Base-by-base conservation (phyloP, 92 coral and sea anemone genomes). In the Anthopleura xanthogrammica region DNA sequence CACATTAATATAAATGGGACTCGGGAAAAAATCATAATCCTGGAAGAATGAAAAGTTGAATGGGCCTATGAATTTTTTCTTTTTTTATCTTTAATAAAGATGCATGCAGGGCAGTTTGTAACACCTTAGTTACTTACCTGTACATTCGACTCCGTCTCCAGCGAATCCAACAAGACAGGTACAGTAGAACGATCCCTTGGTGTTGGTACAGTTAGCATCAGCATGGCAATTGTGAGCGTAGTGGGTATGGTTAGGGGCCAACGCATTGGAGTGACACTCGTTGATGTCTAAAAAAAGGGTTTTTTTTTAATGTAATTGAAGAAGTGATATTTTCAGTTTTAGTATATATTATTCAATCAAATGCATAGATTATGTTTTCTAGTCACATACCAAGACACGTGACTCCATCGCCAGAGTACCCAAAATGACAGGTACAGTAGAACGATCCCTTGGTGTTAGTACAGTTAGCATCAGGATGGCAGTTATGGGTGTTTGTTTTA, bases 391-490 rank as follows among this genome's bases (percentile, higher is more conserved):
- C 79, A 95, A 90, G 93, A 93, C 83, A 92, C 86, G 90, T 91
- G 92, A 62, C 70, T 5, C 70, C 70, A 62, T 62, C 70, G 62
- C 98, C 98, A 14, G 91, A 89, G 85, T 84, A 95, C 76, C 97
- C 97, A 79, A 88, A 66, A 83, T 90, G 90, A 87, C 98, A 95
- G 77, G 97, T 89, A 86, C 98, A 95, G 72, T 89, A 86, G 84
- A 88, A 95, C 41, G 94, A 95, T 80, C 94, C 97, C 78, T 90
- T 91, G 55, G 97, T 93, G 85, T 95, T 93, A 77, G 91, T 91
- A 52, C 98, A 93, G 85, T 91, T 95, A 84, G 98, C 95, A 76
- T 95, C 93, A 83, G 42, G 77, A 79, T 95, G 97, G n/a, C 98
- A 95, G 87, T 92, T 90, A 12, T 62, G 70, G 20, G 70, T 62